Evolutionary conservation across 2,888 invertebrate species (phyloP).

Genomic region (Schrankia costaestrigalis): DNA sequence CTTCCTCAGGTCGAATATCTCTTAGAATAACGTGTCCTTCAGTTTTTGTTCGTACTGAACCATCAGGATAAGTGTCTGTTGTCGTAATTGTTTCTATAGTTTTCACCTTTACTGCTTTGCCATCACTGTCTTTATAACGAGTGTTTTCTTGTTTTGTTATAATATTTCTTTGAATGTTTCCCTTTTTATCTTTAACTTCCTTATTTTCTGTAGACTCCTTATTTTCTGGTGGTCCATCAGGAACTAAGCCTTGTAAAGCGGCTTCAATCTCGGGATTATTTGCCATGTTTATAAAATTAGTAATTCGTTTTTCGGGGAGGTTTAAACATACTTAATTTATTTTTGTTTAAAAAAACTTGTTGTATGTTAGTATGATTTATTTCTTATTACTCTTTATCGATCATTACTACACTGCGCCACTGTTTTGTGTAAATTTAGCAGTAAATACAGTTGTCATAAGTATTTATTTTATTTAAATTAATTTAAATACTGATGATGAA

Average conservation of each 20-base stretch:
- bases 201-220: conserved; percentile 33
- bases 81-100: conserved; percentile 55
- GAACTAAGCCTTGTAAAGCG: conserved; percentile 29
- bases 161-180: conserved; percentile 47
- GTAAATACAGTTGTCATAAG: too few relatives aligned
- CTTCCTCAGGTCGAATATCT: conserved; percentile 41
- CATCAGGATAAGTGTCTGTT: conserved; percentile 63
- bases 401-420: too few relatives aligned
- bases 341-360: too few relatives aligned
- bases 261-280: too few relatives aligned
- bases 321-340: too few relatives aligned
- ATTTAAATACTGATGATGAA: too few relatives aligned
- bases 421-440: too few relatives aligned
- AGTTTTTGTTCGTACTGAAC: conserved; percentile 36
- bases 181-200: conserved; percentile 42
- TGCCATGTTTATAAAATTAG: too few relatives aligned
- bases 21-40: conserved; percentile 50
- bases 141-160: conserved; percentile 51
- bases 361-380: too few relatives aligned
- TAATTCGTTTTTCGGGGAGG: too few relatives aligned
- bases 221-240: conserved; percentile 36
- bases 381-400: too few relatives aligned
- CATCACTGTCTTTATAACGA: conserved; percentile 46
- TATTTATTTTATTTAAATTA: too few relatives aligned
- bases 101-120: conserved; percentile 49